These are phyloP conservation scores for Tiliacea citrago DNA, from an alignment of 2,888 invertebrate genomes.

Conservation along the genomic window DNA sequence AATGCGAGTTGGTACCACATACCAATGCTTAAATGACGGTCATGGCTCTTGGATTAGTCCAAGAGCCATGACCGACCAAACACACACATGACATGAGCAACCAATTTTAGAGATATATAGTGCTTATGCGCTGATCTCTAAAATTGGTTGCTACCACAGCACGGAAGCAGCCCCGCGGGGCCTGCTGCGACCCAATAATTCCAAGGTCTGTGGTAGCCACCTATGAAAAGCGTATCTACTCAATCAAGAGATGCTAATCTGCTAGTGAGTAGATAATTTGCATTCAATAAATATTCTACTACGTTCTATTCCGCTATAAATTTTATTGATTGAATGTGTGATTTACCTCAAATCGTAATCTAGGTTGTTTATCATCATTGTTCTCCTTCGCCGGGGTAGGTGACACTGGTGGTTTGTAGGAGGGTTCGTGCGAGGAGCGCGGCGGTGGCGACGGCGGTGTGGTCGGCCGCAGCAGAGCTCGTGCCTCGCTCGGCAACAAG, in stretches of 20 bases:
- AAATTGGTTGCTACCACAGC: not conserved
- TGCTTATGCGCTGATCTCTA: not conserved
- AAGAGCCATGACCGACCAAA: too few species aligned
- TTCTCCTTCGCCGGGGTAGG: conserved; percentile 71
- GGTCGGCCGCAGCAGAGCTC: conserved; percentile 85
- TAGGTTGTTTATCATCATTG: conserved; percentile 81
- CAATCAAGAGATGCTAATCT: not conserved
- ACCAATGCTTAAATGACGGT: not conserved
- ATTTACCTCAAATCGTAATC: conserved; percentile 86
- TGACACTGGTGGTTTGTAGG: conserved; percentile 72
- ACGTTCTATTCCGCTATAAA: not conserved
- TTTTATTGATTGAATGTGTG: conserved; percentile 2
- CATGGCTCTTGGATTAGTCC: not conserved
- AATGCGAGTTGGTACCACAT: not conserved
- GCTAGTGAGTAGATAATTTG: not conserved
- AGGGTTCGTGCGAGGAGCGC: conserved; percentile 63
- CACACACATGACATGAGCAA: too few species aligned
- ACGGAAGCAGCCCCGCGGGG: not conserved
- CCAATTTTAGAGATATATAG: too few species aligned
- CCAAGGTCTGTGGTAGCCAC: not conserved
- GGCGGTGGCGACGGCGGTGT: conserved; percentile 69
- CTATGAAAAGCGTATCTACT: not conserved
- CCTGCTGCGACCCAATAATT: not conserved
- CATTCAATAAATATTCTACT: not conserved
- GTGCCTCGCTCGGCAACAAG: conserved; percentile 90